phyloP scores from a whole-genome alignment of 2,113 vertebrate species.

The Oxyura jamaicensis region DNA sequence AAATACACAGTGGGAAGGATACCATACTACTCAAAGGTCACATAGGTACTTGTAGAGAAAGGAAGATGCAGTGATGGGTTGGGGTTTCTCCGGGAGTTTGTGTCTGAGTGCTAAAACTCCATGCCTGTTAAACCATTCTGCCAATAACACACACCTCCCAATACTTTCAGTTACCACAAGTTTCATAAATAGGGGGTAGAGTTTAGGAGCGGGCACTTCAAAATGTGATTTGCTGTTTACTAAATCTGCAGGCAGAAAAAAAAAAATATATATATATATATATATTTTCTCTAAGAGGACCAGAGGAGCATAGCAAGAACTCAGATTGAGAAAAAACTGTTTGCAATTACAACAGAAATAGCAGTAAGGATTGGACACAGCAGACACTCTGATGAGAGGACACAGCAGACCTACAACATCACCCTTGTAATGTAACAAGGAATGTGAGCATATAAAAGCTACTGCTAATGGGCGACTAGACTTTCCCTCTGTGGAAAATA shows the following conservation, averaged over 20 bases:
- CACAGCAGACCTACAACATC: not conserved
- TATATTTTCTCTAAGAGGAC: not conserved
- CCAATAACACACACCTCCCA: not conserved
- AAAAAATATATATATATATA: not conserved
- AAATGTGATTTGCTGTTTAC: not conserved
- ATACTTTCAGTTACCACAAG: not conserved
- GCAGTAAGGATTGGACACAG: not conserved
- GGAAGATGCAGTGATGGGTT: not conserved
- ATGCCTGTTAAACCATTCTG: not conserved
- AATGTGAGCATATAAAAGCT: not conserved
- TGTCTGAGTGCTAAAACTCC: not conserved
- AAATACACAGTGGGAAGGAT: not conserved
- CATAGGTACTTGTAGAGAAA: not conserved
- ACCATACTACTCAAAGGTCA: not conserved
- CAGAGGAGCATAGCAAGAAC: not conserved
- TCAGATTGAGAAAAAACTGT: not conserved
- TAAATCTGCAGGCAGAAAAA: not conserved
- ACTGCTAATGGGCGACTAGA: not conserved
- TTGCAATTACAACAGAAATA: not conserved
- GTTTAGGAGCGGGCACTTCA: not conserved
- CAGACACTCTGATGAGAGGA: not conserved
- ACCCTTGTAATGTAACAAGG: not conserved
- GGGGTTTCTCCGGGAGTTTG: not conserved
- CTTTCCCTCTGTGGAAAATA: not conserved
- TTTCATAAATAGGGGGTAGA: not conserved